Base-by-base conservation (phyloP, 2,113 vertebrate genomes). In the Mobula hypostoma region DNA sequence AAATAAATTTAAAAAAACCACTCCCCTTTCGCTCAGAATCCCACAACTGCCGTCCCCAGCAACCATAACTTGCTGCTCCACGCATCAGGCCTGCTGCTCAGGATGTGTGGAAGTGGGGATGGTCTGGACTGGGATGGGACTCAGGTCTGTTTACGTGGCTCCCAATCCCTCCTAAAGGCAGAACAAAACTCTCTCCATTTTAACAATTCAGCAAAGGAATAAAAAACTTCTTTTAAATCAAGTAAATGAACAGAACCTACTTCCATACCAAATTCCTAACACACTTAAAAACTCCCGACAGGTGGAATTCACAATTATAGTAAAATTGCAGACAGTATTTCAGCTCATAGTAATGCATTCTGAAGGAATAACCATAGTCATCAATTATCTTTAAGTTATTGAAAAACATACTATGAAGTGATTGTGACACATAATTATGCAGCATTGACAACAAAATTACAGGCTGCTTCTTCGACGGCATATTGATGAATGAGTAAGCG, bases 371-470 rank as follows among this genome's bases (percentile, higher is more conserved):
- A 93, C 56, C 36, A 93, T 74, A 29, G 24, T 48, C 21, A 48
- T 74, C 70, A 56, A 93, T 93, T 76, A 74, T 48, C 74, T 93
- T 29, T 93, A 29, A 36, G 74, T 76, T 72, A 76, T 19, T 48
- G 68, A 93, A 93, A 66, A 93, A 93, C 68, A 40, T 72, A 48
- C 68, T 36, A 48, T 74, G 19, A 76, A 93, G 74, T 14, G 40
- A 93, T 56, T 76, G 68, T 93, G 91, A 76, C 91, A 93, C 24
- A 76, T 74, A 93, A 93, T 76, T 56, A 93, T 93, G 40, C 36
- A 74, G 68, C 91, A 93, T 76, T 72, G 91, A 29, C 91, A 93
- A 72, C 90, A 93, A 93, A 93, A 93, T 93, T 93, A 74, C 74
- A 76, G 36, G 36, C 36, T 74, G 36, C 68, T 72, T 93, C 70